phyloP scores from a whole-genome alignment of 2,888 invertebrate species.

The Cephus sareptanus region DNA sequence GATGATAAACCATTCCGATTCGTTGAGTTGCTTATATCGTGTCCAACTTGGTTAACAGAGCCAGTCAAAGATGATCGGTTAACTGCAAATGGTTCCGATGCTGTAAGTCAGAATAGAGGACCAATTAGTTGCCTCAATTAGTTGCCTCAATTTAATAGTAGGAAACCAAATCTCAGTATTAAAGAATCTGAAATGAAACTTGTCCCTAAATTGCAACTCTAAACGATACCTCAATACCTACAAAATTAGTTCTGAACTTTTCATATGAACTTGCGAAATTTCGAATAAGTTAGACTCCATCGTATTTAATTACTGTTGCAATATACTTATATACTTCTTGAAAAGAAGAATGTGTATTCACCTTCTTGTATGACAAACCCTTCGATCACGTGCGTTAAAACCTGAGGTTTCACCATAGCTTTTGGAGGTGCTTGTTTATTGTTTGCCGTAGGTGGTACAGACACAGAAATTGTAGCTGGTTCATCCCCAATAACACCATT shows the following conservation, averaged over 20 bases:
- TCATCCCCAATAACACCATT: conserved; percentile 55
- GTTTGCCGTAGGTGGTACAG: conserved; percentile 48
- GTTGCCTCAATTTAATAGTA: neutral
- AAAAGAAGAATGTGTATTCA: conserved; percentile 31
- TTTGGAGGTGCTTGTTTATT: conserved; percentile 74
- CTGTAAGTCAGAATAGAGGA: conserved; percentile 47
- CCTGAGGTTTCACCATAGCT: conserved; percentile 95
- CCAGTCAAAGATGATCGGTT: conserved; percentile 70
- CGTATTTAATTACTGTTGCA: neutral
- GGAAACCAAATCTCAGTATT: neutral
- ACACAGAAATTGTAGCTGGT: conserved; percentile 34
- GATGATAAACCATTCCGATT: conserved; percentile 47
- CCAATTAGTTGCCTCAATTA: neutral
- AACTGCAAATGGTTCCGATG: conserved; percentile 90
- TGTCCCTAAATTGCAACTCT: neutral
- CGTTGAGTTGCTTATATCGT: conserved; percentile 50
- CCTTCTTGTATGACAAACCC: conserved; percentile 97
- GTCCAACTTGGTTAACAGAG: conserved; percentile 48
- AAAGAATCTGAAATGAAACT: neutral
- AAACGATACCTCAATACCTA: neutral
- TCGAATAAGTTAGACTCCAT: neutral
- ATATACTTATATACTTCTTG: neutral
- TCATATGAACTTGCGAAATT: neutral
- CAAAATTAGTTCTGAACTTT: neutral
- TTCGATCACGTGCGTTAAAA: conserved; percentile 95